Evolutionary conservation across 2,113 vertebrate species (phyloP).

Genomic region (Sorex fumeus): DNA sequence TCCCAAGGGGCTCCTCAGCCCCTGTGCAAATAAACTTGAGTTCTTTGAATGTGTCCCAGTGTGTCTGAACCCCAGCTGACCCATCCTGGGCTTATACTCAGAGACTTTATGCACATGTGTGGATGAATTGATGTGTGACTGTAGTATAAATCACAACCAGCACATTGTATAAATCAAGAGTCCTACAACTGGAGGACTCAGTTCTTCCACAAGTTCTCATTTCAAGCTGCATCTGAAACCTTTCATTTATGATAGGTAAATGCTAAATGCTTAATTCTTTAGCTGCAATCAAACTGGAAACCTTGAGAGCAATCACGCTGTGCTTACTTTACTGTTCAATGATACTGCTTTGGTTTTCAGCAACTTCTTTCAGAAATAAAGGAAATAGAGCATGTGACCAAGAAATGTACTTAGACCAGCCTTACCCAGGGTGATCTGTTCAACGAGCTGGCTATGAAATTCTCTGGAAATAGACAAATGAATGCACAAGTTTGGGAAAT

Average conservation of each 20-base stretch:
- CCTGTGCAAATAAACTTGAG: conserved; percentile 9
- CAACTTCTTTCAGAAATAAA: conserved; percentile 37
- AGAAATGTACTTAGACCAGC: not conserved
- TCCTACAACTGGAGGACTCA: not conserved
- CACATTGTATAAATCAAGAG: not conserved
- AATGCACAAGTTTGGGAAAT: not conserved
- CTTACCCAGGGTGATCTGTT: not conserved
- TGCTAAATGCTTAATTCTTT: not conserved
- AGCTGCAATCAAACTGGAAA: not conserved
- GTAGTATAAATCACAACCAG: not conserved
- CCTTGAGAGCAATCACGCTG: not conserved
- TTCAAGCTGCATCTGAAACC: not conserved
- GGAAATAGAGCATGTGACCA: not conserved
- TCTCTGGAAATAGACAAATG: not conserved
- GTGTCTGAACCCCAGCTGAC: not conserved
- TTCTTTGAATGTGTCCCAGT: not conserved
- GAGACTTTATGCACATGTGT: not conserved
- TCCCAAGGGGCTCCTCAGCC: not conserved
- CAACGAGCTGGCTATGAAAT: not conserved
- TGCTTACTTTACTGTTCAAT: not conserved
- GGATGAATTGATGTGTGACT: not conserved
- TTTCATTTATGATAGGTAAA: not conserved
- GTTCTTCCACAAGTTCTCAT: not conserved
- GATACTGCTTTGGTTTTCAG: not conserved
- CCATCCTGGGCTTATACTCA: not conserved